Conservation (phyloP, 1,140 invertebrate genomes). For the Planococcus citri region DNA sequence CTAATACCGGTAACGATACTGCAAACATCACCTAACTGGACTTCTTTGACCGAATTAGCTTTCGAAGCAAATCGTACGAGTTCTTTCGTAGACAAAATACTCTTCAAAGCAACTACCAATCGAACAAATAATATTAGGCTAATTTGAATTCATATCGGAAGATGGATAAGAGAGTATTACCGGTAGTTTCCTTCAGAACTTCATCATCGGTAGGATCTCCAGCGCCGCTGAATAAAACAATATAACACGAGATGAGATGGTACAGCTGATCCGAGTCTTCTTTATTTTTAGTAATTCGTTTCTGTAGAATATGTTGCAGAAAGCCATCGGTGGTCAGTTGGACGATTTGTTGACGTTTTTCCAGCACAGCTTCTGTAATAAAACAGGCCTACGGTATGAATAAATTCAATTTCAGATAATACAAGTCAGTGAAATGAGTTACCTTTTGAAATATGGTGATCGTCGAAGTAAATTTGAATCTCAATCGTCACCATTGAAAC, state of each 20-base stretch:
- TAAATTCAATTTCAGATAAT: not conserved
- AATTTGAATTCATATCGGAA: not conserved
- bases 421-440: no score
- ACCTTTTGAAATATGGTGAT: not conserved
- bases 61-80: not conserved
- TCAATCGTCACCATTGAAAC: not conserved
- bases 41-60: not conserved
- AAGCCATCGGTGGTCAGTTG: not conserved
- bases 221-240: not conserved
- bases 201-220: conserved; percentile 6
- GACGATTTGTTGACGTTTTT: not conserved
- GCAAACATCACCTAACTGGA: not conserved
- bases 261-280: not conserved
- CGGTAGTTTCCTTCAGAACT: not conserved
- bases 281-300: conserved; percentile 5
- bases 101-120: conserved; percentile 3
- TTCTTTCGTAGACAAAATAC: not conserved
- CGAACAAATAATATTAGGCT: not conserved
- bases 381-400: no score
- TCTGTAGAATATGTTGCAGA: not conserved
- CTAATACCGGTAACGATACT: not conserved
- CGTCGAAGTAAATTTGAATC: not conserved
- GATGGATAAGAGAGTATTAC: not conserved
- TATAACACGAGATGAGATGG: not conserved
- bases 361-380: not conserved